Evolutionary conservation across 2,888 invertebrate species (phyloP), one percentile per base, ranked within the genome.

Genomic region (Byasa hedistus): DNA sequence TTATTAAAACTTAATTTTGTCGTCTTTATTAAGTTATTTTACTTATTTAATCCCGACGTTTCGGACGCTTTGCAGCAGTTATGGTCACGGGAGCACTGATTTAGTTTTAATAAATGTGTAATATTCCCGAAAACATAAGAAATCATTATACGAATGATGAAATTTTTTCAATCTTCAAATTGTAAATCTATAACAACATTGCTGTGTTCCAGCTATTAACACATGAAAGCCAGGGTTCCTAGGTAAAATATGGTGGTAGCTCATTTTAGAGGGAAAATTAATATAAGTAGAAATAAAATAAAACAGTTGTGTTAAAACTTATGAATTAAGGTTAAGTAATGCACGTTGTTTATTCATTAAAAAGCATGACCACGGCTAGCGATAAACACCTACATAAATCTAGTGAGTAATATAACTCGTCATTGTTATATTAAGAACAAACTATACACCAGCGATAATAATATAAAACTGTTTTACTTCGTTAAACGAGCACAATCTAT

Each of bases 341-440:
- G 17, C 19, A 19, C 19, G 19, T 44, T 19, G 44, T 44, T 44
- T 44, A 19, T 44, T 44, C 44, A 44, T 44, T 44, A 17, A 19
- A 44, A 44, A 15, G 17, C 15, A 19, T 19, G 44, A 19, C 44
- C 17, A 15, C 17, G 19, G 17, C 2, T 2, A 15, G 44, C 19
- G 44, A 44, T 44, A 57, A 51, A 64, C 51, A 60, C 36, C 61
- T 59, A 59, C 62, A 48, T 52, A 52, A n/a, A 32, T 21, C 48
- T 21, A 36, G 44, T 61, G 65, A 64, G 59, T 67, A 67, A 64
- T 22, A 21, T 23, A 21, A 64, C 24, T 12, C 60, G 61, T 69
- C 69, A 69, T 66, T 60, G 65, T 67, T 65, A 69, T 65, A 65
- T 69, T 67, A 44, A 67, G 69, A 65, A 62, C 57, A n/a, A 44